These are phyloP conservation scores for Fundulus diaphanus DNA, from an alignment of 2,797 vertebrate genomes.

Conservation along the genomic window DNA sequence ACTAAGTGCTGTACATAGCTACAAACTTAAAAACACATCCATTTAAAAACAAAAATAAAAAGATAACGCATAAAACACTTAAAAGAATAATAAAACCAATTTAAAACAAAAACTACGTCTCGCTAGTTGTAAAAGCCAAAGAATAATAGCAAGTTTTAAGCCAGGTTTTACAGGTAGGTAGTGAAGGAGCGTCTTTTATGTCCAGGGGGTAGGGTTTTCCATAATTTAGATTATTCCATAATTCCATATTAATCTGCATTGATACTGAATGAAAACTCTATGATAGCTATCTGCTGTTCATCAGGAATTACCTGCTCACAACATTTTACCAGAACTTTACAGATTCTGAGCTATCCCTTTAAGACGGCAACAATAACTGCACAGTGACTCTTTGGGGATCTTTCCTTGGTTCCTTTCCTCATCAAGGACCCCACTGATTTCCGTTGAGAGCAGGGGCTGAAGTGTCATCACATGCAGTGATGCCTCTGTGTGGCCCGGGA, in stretches of 20 bases:
- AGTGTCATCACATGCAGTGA: slow-evolving; percentile 61
- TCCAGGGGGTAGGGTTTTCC: too few species aligned
- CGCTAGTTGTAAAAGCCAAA: too few species aligned
- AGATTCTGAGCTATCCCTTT: slow-evolving; percentile 20
- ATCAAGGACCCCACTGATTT: slow-evolving; percentile 59
- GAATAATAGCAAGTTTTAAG: too few species aligned
- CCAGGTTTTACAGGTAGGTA: too few species aligned
- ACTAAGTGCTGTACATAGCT: too few species aligned
- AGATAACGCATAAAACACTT: too few species aligned
- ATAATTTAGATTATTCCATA: too few species aligned
- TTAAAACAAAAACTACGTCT: too few species aligned
- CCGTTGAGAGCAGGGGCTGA: slow-evolving; percentile 58
- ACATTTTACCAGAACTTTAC: background rate
- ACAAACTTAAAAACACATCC: too few species aligned
- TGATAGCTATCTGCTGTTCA: background rate
- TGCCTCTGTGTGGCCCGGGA: slow-evolving; percentile 52
- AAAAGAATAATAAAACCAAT: too few species aligned
- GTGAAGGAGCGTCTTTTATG: too few species aligned
- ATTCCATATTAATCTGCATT: background rate
- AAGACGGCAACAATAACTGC: slow-evolving; percentile 31
- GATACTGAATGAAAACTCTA: background rate
- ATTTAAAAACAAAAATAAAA: too few species aligned
- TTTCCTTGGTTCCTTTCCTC: slow-evolving; percentile 33
- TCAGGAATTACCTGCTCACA: background rate
- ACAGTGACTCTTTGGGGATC: slow-evolving; percentile 25